Conservation (phyloP, 1,140 invertebrate species). For the Nebria ingens region DNA sequence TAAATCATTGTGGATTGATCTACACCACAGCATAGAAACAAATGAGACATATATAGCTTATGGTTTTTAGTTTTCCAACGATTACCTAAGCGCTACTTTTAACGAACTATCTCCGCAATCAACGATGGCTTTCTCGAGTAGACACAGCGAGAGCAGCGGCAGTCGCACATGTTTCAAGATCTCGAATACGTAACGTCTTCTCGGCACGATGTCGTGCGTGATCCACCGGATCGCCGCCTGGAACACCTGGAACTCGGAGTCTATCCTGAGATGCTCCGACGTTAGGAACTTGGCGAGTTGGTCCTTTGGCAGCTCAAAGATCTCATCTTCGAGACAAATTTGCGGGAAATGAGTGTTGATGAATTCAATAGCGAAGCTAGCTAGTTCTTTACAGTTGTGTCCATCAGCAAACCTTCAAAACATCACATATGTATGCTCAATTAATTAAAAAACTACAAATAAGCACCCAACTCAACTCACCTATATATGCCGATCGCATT, state of each 20-base stretch:
- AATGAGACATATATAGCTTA: neutral
- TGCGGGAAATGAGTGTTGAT: constrained; percentile 83
- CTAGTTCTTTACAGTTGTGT: constrained; percentile 75
- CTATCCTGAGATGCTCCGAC: constrained; percentile 82
- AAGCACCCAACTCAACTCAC: constrained; percentile 33
- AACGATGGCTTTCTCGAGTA: constrained; percentile 69
- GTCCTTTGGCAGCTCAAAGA: constrained; percentile 73
- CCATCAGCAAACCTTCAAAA: constrained; percentile 89
- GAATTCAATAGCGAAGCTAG: constrained; percentile 69
- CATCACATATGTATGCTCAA: no score
- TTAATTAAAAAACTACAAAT: constrained; percentile 13
- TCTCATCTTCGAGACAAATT: constrained; percentile 75
- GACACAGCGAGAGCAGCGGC: constrained; percentile 69
- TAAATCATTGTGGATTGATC: constrained; percentile 71
- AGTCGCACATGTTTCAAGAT: constrained; percentile 75
- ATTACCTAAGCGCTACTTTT: constrained; percentile 56
- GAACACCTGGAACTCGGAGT: constrained; percentile 88
- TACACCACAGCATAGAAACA: neutral
- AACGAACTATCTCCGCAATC: constrained; percentile 73
- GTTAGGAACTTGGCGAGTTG: constrained; percentile 69
- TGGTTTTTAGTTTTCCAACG: neutral
- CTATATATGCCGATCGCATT: constrained; percentile 86
- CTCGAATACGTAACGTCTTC: constrained; percentile 78
- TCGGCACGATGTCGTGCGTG: constrained; percentile 64
- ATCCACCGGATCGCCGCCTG: constrained; percentile 87